phyloP scores from a whole-genome alignment of 2,888 invertebrate species.

The Salpingus planirostris region DNA sequence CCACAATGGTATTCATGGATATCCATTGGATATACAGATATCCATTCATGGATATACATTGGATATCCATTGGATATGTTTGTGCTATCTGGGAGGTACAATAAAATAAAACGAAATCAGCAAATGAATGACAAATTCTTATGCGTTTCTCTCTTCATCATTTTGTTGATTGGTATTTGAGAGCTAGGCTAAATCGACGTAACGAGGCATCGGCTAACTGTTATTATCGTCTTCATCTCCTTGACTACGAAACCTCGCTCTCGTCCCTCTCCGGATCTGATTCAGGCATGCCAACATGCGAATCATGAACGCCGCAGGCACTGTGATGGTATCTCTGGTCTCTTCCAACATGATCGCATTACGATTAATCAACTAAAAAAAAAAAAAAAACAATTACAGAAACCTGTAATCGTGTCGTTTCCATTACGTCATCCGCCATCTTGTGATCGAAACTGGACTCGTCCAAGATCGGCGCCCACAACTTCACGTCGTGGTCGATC shows the following conservation, averaged over 20 bases:
- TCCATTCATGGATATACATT: no score
- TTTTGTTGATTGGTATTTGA: no score
- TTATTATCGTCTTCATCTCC: conserved; percentile 12
- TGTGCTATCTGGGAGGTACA: no score
- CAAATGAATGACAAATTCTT: no score
- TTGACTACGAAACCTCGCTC: conserved; percentile 18
- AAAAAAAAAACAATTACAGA: neutral
- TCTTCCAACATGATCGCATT: conserved; percentile 80
- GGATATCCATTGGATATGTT: no score
- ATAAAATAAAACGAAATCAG: no score
- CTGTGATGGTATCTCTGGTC: conserved; percentile 78
- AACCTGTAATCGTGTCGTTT: no score
- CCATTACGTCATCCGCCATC: conserved; percentile 58
- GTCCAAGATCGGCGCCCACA: conserved; percentile 66
- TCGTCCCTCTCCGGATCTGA: conserved; percentile 48
- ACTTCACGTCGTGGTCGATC: conserved; percentile 80
- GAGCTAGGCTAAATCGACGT: no score
- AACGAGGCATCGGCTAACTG: conserved; percentile 10
- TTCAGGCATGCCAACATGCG: conserved; percentile 62
- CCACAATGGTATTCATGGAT: no score
- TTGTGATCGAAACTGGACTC: conserved; percentile 52
- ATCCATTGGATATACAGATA: no score
- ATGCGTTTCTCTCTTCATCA: no score
- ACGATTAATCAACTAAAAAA: conserved; percentile 57
- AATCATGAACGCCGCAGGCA: conserved; percentile 81